phyloP scores from a whole-genome alignment of 2,797 vertebrate genomes.

The Cyclura pinguis region DNA sequence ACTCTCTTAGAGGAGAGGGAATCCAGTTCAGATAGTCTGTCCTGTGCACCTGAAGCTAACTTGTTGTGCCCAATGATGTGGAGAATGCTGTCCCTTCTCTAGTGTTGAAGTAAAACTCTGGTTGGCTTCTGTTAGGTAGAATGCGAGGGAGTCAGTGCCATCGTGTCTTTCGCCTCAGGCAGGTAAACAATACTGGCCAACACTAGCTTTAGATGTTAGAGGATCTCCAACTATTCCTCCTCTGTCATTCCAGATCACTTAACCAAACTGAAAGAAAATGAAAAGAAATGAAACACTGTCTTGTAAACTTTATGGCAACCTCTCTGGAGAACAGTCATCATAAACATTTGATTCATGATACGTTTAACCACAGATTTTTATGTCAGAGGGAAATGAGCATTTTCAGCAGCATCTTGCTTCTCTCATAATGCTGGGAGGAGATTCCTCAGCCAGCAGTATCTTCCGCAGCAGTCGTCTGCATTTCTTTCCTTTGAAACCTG shows the following conservation, averaged over 20 bases:
- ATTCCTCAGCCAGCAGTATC: not conserved
- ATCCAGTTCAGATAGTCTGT: no score
- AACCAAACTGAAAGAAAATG: not conserved
- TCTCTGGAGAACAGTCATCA: conserved; percentile 24
- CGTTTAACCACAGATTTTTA: conserved; percentile 37
- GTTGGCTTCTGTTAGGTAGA: no score
- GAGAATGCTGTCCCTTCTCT: no score
- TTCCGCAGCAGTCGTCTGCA: not conserved
- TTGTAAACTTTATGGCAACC: conserved; percentile 17
- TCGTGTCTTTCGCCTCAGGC: no score
- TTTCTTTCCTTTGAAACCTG: not conserved
- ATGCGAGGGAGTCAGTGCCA: no score
- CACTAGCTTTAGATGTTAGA: no score
- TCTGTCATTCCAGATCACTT: not conserved
- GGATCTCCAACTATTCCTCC: no score
- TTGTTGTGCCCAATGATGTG: no score
- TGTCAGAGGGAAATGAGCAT: not conserved
- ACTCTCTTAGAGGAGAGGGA: no score
- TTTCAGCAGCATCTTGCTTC: conserved; percentile 14
- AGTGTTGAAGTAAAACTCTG: no score
- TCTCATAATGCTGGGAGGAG: not conserved
- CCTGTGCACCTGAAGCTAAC: no score
- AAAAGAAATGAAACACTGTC: not conserved
- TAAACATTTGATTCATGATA: conserved; percentile 45
- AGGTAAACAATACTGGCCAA: no score